Evolutionary conservation across 2,888 invertebrate species (phyloP).

Genomic region (Chironomus riparius): DNA sequence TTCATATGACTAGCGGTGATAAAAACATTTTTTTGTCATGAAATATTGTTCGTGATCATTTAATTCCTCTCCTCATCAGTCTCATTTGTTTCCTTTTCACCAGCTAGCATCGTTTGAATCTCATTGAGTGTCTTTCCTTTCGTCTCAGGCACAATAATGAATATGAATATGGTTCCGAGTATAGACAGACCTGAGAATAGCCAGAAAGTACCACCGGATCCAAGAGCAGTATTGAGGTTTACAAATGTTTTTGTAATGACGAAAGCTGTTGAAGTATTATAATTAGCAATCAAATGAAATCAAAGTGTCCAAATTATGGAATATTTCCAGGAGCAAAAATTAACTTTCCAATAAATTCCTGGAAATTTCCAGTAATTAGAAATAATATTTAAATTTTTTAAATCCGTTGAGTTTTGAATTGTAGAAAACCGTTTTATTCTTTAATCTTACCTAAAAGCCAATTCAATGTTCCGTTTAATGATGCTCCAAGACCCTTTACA

Average conservation of each 20-base stretch:
- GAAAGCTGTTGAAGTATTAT: slow-evolving; percentile 61
- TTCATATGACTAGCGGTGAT: too few relatives aligned
- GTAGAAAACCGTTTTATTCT: too few relatives aligned
- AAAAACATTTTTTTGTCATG: not conserved
- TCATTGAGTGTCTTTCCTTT: slow-evolving; percentile 42
- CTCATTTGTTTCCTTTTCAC: not conserved
- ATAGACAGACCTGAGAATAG: slow-evolving; percentile 59
- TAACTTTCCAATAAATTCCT: too few relatives aligned
- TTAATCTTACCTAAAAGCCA: slow-evolving; percentile 47
- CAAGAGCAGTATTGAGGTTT: slow-evolving; percentile 48
- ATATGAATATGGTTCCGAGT: slow-evolving; percentile 57
- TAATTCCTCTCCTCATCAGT: slow-evolving; percentile 15
- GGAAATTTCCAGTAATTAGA: not conserved
- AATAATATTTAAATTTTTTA: not conserved
- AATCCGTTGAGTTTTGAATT: not conserved
- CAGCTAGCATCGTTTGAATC: slow-evolving; percentile 32
- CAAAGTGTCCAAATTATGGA: too few relatives aligned
- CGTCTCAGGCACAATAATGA: slow-evolving; percentile 52
- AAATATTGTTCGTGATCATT: not conserved
- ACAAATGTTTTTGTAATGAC: slow-evolving; percentile 66
- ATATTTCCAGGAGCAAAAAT: too few relatives aligned
- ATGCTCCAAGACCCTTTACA: slow-evolving; percentile 66
- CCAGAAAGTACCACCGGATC: slow-evolving; percentile 61
- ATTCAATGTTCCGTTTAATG: slow-evolving; percentile 71
- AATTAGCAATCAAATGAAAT: not conserved